A percentile compares a stretch with the other conserved stretches of the same genome.
phyloP scores from a whole-genome alignment of 2,113 vertebrate genomes.

The Apistogramma diplotaenia region DNA sequence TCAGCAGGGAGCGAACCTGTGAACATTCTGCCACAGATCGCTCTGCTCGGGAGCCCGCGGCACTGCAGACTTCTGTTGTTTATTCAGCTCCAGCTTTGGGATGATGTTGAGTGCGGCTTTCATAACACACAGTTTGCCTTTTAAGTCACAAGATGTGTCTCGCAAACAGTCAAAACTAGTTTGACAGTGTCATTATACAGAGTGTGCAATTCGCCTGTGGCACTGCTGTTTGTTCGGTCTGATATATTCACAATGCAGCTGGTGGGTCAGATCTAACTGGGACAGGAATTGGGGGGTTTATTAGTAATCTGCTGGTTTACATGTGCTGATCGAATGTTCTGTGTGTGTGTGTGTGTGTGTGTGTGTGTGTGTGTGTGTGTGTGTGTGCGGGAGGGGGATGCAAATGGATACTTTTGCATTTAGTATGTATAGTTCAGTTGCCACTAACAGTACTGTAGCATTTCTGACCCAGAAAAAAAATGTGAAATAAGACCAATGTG shows the following conservation, averaged over 20 bases:
- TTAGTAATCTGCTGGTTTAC: not conserved
- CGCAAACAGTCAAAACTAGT: not conserved
- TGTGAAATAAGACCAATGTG: constrained; percentile 1
- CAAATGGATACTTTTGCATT: no score
- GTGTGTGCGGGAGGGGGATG: no score
- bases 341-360: not conserved
- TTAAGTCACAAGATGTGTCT: not conserved
- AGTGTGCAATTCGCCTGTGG: not conserved
- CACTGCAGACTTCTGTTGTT: not conserved
- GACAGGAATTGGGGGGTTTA: not conserved
- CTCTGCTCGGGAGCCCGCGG: not conserved
- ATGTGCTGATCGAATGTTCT: not conserved
- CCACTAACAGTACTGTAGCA: not conserved
- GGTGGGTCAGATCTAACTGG: not conserved
- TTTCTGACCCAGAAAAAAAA: not conserved
- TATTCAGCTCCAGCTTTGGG: not conserved
- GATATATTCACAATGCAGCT: not conserved
- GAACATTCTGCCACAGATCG: not conserved
- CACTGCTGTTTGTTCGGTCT: not conserved
- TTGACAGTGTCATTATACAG: not conserved
- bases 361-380: not conserved
- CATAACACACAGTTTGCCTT: not conserved
- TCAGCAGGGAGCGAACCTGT: constrained; percentile 1
- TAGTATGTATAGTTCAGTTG: not conserved
- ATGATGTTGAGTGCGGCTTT: not conserved